phyloP scores from a whole-genome alignment of 30 jellyfish, hydroid and myxozoan genomes.

The Pelagia noctiluca region DNA sequence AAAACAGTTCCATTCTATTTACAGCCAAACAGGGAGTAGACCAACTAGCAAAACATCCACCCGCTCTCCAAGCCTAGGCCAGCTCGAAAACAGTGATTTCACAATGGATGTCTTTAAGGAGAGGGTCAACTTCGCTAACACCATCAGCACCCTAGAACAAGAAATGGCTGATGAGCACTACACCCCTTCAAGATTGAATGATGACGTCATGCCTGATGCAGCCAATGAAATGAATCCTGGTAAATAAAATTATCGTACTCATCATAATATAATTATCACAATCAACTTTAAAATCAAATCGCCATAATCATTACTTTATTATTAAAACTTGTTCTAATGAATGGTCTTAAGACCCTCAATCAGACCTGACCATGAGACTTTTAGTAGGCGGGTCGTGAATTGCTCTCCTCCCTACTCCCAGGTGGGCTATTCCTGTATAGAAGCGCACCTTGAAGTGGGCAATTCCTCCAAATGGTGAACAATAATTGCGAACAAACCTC shows the following conservation, averaged over 20 bases:
- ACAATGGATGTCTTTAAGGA: slow-evolving; percentile 64
- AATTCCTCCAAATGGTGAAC: no score
- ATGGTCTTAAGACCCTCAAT: no score
- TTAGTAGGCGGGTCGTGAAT: background rate
- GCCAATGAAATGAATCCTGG: slow-evolving; percentile 92
- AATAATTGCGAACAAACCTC: no score
- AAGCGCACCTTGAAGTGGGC: background rate
- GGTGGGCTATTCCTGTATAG: no score
- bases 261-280: no score
- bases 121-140: slow-evolving; percentile 74
- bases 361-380: background rate
- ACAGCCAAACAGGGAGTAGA: slow-evolving; percentile 29
- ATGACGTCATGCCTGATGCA: slow-evolving; percentile 75
- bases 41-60: slow-evolving; percentile 53
- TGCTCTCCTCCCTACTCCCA: background rate
- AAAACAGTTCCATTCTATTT: no score
- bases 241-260: no score
- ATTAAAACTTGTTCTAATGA: no score
- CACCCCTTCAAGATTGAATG: slow-evolving; percentile 79
- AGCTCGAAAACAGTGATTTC: slow-evolving; percentile 24
- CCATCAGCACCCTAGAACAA: slow-evolving; percentile 81
- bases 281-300: no score
- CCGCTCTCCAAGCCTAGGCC: slow-evolving; percentile 43
- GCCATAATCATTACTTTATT: no score
- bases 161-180: slow-evolving; percentile 83